Base-by-base conservation (phyloP, 1,140 invertebrate genomes). In the Apis laboriosa region DNA sequence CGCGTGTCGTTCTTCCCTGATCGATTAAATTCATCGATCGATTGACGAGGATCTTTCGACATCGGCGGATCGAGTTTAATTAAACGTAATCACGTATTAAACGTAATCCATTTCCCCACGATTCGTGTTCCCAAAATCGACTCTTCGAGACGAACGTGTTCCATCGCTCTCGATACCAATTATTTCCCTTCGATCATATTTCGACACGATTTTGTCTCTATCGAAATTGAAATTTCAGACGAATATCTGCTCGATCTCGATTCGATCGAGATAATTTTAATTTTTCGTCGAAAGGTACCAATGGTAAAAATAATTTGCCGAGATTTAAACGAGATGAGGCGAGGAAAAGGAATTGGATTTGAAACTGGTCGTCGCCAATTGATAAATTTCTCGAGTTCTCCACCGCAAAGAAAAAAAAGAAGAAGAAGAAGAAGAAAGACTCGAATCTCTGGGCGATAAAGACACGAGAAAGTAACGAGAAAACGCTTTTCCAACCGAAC, bases 41-140 rank as follows among this genome's bases (percentile, higher is more conserved):
- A 74, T 8, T 8, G 19, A 53, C 21, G 17, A 55, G 60, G 72
- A 79, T 84, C 79, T 49, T 8, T 84, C 73, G 77, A 70, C 70
- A 72, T 75, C 70, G 63, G 21, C 56, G 34, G 51, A 80, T 72
- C 60, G n/a, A 75, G 67, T 88, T 88, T 86, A 87, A 89, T 89
- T 88, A 81, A 87, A 89, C 84, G 81, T 84, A 83, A 87, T 85
- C 85, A 68, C 78, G n/a, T 24, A 24, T 24, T 24, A 24, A 24
- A 24, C 24, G 24, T 24, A 51, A 78, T 80, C 84, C 64, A 67
- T 84, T 85, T 78, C 71, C 76, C 21, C 64, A 58, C 61, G 72
- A 73, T 74, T 61, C 75, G 34, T 73, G 51, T 78, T 71, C 70
- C 63, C 79, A 87, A 84, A 87, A 89, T 85, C 84, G 80, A 66